Evolutionary conservation across 1,140 invertebrate species (phyloP), one percentile per base, ranked within the genome.

Genomic region (Solen grandis): DNA sequence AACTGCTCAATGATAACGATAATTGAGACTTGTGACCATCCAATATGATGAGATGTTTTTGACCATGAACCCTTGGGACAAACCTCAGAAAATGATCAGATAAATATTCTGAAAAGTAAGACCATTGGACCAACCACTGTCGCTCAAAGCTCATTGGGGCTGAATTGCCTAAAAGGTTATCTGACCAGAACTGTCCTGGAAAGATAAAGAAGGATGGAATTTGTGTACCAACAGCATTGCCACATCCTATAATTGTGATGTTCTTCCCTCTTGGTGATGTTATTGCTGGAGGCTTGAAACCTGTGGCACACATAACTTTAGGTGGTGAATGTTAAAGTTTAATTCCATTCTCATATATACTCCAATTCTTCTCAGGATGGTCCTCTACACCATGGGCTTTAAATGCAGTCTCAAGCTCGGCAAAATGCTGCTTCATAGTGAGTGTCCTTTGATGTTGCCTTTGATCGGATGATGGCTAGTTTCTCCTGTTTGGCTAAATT

Each of bases 11-110:
- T 2, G 29, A n/a, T 2, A 66, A 63, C 65, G n/a, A n/a, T n/a
- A n/a, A n/a, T n/a, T n/a, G 59, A 19, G 25, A 65, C 19, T 76
- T 77, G 5, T 77, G 74, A 35, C 74, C 74, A 76, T 76, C 74
- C 65, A 65, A 65, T 22, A 76, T 33, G 19, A 76, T 66, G 27
- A 65, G 3, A 10, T 35, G 36, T 14, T 38, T 31, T n/a, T 66
- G 27, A n/a, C n/a, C n/a, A n/a, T n/a, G n/a, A n/a, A n/a, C n/a
- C n/a, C n/a, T 55, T 16, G 46, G 29, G 5, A 72, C 52, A 74
- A 22, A 38, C 33, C 63, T 74, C 25, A 41, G 22, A 19, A 74
- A 62, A 29, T 74, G 72, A 38, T 41, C 33, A 13, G 31, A 14
- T 33, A 41, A 29, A 29, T 41, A 73, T 31, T 63, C 10, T 62